Evolutionary conservation across 2,797 vertebrate species (phyloP), one percentile per base, ranked within the genome.

Genomic region (Sardinella longiceps): DNA sequence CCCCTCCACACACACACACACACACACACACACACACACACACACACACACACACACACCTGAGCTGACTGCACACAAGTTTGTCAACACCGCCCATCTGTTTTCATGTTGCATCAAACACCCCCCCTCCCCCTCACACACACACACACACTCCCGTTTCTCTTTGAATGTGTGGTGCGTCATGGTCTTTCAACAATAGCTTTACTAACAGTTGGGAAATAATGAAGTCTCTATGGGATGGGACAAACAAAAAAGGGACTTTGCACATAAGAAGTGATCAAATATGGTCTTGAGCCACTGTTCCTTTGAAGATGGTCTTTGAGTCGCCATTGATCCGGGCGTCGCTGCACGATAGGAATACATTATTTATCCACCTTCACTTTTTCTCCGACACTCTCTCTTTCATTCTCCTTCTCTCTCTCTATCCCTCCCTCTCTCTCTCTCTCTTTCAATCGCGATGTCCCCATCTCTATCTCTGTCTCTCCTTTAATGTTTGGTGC

Each of bases 261-360:
- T 88, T 85, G 87, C 46, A 14, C 88, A 90, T 88, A 92, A 93
- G 92, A 94, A 95, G 93, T 93, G 93, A 95, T 95, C 94, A 94
- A 94, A 95, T 94, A 92, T 94, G 94, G 94, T 94, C 95, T 93
- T 93, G 91, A 95, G 95, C 94, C 94, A 93, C 92, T 70, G 89
- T 74, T 88, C 91, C 94, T 95, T 94, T 95, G 94, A 93, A 94
- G 93, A 93, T 93, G 91, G 88, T 92, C 93, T 95, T 94, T 94
- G 92, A 94, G 90, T 93, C 92, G 87, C 90, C 93, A 95, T 95
- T 95, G 95, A 96, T 95, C 94, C 86, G 90, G 91, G 90, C 92
- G 91, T 90, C 92, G 92, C 93, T 92, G 92, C 93, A 92, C 87
- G 91, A 89, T 84, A 93, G 88, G 91, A 92, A 93, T 95, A 88